phyloP scores from a whole-genome alignment of 2,888 invertebrate genomes.

The Sphaerophoria rueppellii region DNA sequence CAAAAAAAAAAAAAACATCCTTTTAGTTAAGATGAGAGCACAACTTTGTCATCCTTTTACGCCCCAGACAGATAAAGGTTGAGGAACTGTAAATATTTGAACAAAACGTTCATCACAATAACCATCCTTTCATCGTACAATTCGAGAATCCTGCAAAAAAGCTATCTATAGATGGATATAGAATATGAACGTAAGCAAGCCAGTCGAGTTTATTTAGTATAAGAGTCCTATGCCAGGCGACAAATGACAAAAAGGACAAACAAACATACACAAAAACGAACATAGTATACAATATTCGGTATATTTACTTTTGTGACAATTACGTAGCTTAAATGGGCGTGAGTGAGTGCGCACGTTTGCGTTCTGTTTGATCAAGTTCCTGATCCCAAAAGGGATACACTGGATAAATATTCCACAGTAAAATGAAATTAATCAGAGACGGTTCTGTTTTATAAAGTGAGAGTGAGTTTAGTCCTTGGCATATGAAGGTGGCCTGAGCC shows the following conservation, averaged over 20 bases:
- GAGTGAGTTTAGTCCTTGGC: background rate
- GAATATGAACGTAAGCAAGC: background rate
- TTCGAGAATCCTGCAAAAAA: background rate
- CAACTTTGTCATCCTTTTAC: constrained; percentile 56
- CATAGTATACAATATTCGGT: constrained; percentile 33
- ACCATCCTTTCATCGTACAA: background rate
- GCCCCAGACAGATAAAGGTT: constrained; percentile 38
- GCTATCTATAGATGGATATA: background rate
- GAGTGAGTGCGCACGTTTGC: constrained; percentile 66
- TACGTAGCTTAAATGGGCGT: constrained; percentile 68
- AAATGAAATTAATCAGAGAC: constrained; percentile 63
- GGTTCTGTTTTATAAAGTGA: background rate
- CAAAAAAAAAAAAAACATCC: constrained; percentile 23
- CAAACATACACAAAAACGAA: constrained; percentile 43
- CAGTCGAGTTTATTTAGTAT: constrained; percentile 10
- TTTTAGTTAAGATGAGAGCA: constrained; percentile 54
- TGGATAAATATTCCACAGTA: constrained; percentile 61
- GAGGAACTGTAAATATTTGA: constrained; percentile 57
- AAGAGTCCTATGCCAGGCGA: constrained; percentile 44
- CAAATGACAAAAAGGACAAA: constrained; percentile 69
- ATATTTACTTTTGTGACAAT: constrained; percentile 70
- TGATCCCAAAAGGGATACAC: constrained; percentile 68
- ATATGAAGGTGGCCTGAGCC: background rate
- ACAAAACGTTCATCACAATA: constrained; percentile 42
- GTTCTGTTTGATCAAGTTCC: constrained; percentile 69